Evolutionary conservation across 2,797 vertebrate species (phyloP), one percentile per base, ranked within the genome.

Genomic region (Paratrypauchen microcephalus): DNA sequence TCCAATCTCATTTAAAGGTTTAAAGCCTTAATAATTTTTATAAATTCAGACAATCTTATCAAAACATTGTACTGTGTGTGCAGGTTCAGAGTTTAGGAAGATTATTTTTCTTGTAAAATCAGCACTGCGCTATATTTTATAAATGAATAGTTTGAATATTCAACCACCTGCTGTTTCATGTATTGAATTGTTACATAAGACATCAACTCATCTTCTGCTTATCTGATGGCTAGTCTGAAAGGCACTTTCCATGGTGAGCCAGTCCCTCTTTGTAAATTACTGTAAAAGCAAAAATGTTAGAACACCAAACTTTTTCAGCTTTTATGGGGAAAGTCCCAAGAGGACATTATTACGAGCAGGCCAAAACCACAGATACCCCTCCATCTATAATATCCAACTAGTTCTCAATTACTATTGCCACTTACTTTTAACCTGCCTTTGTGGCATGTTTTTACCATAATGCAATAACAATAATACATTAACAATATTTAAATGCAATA

Each of bases 101-200:
- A 70, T 71, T 26, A 56, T 73, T 73, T 80, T 80, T 60, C 55
- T 71, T 78, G 75, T 78, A 54, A 71, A 70, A 70, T 11, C 3
- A 70, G 16, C 30, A 36, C 48, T 70, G 50, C 7, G 71, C 76
- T 56, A 0, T 47, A 58, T 70, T 82, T 81, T 84, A 66, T 81
- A 79, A 79, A 84, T 86, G 65, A 75, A 60, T 69, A 80, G 72
- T 60, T 56, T 21, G 2, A 77, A 85, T 48, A 82, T 80, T 74
- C 39, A 63, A 83, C 73, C 66, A 36, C 15, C 11, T 71, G 47
- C 50, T 61, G 67, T 69, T 55, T 55, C 23, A 18, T 48, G 16
- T 28, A 16, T 28, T 24, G 13, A 18, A 30, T 63, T 47, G 18
- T 60, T 36, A 32, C 58, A 36, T 59, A 23, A 50, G 16, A 50